Base-by-base conservation (phyloP, 1,140 invertebrate genomes). In the Kradibia gibbosae region DNA sequence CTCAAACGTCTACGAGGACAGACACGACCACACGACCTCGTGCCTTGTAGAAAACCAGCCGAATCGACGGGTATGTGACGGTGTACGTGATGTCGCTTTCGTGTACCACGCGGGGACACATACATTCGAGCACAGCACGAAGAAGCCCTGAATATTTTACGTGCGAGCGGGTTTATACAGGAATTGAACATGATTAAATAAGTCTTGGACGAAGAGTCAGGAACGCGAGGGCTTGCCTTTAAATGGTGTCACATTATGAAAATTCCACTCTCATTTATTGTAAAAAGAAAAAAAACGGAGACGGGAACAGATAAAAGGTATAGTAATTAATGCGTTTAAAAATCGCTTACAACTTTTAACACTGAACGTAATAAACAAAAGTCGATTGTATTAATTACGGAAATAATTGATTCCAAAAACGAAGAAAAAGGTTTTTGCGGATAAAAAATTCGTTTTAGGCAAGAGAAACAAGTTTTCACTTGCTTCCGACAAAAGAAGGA, bases 81-180 rank as follows among this genome's bases (percentile, higher is more conserved):
- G 25, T 22, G n/a, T 60, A 28, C 2, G 50, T 53, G 13, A 45
- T 13, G 42, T 45, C 42, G 42, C 42, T 45, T 13, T 45, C 13
- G n/a, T n/a, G n/a, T n/a, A n/a, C n/a, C n/a, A 45, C 42, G 50
- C 20, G 17, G 11, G 50, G 3, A 53, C 7, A 11, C 3, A 57
- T 4, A 65, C n/a, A 36, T 65, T 36, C 28, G 20, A 11, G 31
- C 28, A 17, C 31, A 20, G 17, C 31, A 65, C 17, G 7, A 62
- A 62, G 57, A 62, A 31, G 57, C 57, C 57, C 57, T 62, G 25
- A 62, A 62, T 62, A 62, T 62, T 60, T 62, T 31, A 62, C 60
- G 60, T 15, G 13, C 22, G 60, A 65, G 17, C 31, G 11, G 31
- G 31, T 65, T 65, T 65, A 65, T 36, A 65, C 60, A 65, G 60